A percentile compares a stretch with the other conserved stretches of the same genome.
Conservation (phyloP, 1,140 invertebrate genomes). For the Hyposmocoma kahamanoa region DNA sequence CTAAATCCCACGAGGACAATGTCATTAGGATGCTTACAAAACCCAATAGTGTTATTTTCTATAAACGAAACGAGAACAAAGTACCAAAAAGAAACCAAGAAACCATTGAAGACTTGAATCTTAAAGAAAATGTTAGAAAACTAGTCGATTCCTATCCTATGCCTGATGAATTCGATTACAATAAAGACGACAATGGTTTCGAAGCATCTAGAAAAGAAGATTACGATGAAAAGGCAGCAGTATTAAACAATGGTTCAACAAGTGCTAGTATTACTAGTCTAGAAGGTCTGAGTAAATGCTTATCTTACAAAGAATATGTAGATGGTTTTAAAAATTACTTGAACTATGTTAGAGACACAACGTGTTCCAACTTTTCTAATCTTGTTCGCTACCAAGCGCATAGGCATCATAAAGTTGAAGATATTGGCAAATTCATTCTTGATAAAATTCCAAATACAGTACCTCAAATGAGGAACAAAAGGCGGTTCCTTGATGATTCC, state of each 20-base stretch:
- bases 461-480: constrained; percentile 15
- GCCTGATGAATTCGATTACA: constrained; percentile 7
- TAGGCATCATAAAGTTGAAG: constrained; percentile 56
- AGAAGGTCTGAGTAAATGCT: constrained; percentile 40
- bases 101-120: constrained; percentile 11
- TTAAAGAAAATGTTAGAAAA: constrained; percentile 18
- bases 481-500: constrained; percentile 36
- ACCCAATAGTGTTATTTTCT: constrained; percentile 2
- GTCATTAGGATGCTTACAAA: constrained; percentile 26
- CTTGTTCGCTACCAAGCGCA: constrained; percentile 55
- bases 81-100: constrained; percentile 20
- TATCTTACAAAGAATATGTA: constrained; percentile 51
- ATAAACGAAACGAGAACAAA: constrained; percentile 3
- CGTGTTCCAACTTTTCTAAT: constrained; percentile 44
- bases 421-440: constrained; percentile 60
- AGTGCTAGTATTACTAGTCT: constrained; percentile 13
- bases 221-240: not conserved
- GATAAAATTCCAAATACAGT: constrained; percentile 46
- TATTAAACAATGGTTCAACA: not conserved
- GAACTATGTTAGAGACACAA: constrained; percentile 48
- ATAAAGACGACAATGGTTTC: not conserved
- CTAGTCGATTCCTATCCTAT: constrained; percentile 13
- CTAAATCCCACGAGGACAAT: constrained; percentile 35
- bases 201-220: not conserved
- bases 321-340: constrained; percentile 60